These are phyloP conservation scores for Cardinalis cardinalis DNA, from an alignment of 2,113 vertebrate genomes.

Conservation along the genomic window DNA sequence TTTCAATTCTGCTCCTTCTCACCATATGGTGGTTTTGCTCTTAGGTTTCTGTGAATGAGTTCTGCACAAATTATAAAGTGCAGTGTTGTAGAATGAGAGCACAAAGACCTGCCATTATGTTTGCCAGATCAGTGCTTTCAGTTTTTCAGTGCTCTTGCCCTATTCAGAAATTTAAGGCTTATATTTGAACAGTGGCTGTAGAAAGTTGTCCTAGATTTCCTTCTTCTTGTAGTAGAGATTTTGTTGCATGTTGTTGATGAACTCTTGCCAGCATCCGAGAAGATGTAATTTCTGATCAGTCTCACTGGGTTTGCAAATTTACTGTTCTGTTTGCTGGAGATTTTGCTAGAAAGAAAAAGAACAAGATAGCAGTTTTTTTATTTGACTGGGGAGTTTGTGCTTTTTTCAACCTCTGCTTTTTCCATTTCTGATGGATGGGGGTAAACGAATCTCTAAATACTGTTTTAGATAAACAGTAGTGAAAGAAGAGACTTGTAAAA, in stretches of 20 bases:
- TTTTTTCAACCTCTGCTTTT: background rate
- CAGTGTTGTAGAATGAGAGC: background rate
- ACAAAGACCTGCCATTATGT: background rate
- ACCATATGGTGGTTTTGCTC: background rate
- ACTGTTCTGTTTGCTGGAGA: background rate
- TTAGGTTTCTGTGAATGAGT: background rate
- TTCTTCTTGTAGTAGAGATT: background rate
- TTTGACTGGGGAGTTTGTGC: background rate
- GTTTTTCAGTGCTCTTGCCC: background rate
- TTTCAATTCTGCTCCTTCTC: background rate
- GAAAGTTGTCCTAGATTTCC: background rate
- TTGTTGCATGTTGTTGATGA: background rate
- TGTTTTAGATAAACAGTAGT: background rate
- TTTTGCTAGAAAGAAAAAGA: background rate
- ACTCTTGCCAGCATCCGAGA: background rate
- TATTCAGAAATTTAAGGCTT: background rate
- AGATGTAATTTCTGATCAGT: background rate
- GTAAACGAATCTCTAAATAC: background rate
- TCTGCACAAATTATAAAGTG: background rate
- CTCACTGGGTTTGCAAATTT: background rate
- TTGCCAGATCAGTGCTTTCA: background rate
- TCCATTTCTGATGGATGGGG: background rate
- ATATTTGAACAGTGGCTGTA: background rate
- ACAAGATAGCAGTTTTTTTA: background rate
- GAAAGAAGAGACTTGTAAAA: background rate